Conservation (phyloP, 2,888 invertebrate genomes). For the Operophtera brumata region DNA sequence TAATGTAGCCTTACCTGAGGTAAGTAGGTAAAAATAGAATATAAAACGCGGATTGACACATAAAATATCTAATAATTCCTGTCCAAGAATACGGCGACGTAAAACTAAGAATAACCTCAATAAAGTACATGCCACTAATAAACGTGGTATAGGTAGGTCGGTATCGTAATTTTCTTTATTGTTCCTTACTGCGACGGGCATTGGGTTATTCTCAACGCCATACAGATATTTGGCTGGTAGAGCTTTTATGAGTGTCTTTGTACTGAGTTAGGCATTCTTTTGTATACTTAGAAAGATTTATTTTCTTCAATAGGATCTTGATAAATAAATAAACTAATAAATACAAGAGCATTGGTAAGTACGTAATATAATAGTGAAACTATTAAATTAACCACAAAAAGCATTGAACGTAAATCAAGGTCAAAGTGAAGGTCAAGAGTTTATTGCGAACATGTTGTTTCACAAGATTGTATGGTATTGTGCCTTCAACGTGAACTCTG, state of each 20-base stretch:
- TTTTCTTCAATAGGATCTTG: too few relatives aligned
- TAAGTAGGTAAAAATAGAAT: not conserved
- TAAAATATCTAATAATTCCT: slow-evolving; percentile 1
- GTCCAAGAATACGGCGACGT: slow-evolving; percentile 25
- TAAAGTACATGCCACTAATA: slow-evolving; percentile 46
- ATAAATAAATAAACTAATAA: too few relatives aligned
- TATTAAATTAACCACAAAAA: too few relatives aligned
- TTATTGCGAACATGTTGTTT: too few relatives aligned
- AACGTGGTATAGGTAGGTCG: slow-evolving; percentile 49
- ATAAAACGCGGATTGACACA: not conserved
- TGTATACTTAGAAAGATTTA: not conserved
- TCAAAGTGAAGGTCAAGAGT: too few relatives aligned
- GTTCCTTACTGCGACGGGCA: slow-evolving; percentile 58
- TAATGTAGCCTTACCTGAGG: too few relatives aligned
- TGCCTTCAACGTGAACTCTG: too few relatives aligned
- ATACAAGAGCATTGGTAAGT: too few relatives aligned
- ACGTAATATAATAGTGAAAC: too few relatives aligned
- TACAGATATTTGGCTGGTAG: not conserved
- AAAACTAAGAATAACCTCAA: slow-evolving; percentile 42
- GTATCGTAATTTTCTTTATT: slow-evolving; percentile 68
- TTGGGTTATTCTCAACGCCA: slow-evolving; percentile 42
- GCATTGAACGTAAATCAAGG: too few relatives aligned
- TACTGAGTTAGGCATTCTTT: not conserved
- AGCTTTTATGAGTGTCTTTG: not conserved
- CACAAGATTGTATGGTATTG: too few relatives aligned